Base-by-base conservation (phyloP, 2,888 invertebrate species). In the Julus scandinavius region DNA sequence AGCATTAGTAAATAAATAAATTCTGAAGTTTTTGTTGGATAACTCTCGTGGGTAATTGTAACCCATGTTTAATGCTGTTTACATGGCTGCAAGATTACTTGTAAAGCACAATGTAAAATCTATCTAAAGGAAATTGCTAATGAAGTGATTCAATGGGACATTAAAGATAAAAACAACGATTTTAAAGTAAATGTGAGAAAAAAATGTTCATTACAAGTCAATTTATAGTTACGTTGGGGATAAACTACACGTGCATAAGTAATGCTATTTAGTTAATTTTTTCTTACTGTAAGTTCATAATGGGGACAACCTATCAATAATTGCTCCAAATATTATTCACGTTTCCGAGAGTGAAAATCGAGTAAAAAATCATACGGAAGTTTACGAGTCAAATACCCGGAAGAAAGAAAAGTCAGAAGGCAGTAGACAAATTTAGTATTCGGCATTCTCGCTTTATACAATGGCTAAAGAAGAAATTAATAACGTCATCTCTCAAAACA, bases 321-420 rank as follows among this genome's bases (percentile, higher is more conserved):
- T 80, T 80, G 80, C 80, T 80, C 80, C 80, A 80, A 38, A 80
- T 80, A 80, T 38, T 80, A 80, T 80, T 80, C 80, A 38, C 29
- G 80, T 80, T 80, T 80, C 80, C 80, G 38, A 80, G 80, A 80
- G 72, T 2, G 38, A 80, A 20, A 80, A 80, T 29, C n/a, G 5
- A 6, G 63, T 9, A 20, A 20, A 80, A 80, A 80, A 20, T 80
- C 13, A 80, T 80, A 38, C 80, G 80, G 80, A 80, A 80, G 80
- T 80, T 80, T 80, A 80, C 80, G 80, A 80, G 80, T 80, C 80
- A 80, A 80, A 80, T 80, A 80, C 80, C 80, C 80, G 80, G 80
- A 80, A 80, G 38, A 80, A 80, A 72, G 72, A 29, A 13, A 80
- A 80, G 13, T 80, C 80, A 38, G 80, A 80, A 38, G 13, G 0